Evolutionary conservation across 2,113 vertebrate genomes (phyloP).

Genomic region (Potamarius usumacintae): DNA sequence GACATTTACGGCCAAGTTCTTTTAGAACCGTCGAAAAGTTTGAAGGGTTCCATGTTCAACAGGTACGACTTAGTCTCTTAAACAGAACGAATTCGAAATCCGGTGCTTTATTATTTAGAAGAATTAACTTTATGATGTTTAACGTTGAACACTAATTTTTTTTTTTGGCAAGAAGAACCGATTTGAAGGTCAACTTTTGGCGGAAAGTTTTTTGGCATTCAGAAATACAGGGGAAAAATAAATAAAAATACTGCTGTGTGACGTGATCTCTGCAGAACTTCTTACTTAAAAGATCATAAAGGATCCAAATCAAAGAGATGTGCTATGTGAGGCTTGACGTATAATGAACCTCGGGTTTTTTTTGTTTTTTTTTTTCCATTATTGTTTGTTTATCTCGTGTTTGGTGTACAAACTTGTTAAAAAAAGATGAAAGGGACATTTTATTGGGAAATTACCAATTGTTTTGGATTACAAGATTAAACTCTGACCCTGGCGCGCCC

Average conservation of each 20-base stretch:
- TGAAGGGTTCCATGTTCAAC: constrained; percentile 27
- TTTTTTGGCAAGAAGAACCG: constrained; percentile 25
- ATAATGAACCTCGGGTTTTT: constrained; percentile 47
- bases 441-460: constrained; percentile 79
- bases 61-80: constrained; percentile 33
- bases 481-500: constrained; percentile 75
- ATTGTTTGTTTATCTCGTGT: constrained; percentile 20
- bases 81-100: not conserved
- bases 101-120: not conserved
- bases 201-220: not conserved
- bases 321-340: constrained; percentile 34
- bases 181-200: not conserved
- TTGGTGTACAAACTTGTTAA: constrained; percentile 31
- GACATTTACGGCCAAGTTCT: constrained; percentile 51
- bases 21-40: constrained; percentile 16
- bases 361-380: constrained; percentile 56
- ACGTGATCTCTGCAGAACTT: not conserved
- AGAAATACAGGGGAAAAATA: constrained; percentile 14
- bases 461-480: constrained; percentile 82
- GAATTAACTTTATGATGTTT: not conserved
- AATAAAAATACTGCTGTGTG: constrained; percentile 27
- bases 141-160: not conserved
- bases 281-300: constrained; percentile 29
- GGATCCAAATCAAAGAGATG: constrained; percentile 38
- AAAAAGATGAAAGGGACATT: constrained; percentile 40